These are phyloP conservation scores for Rhodophaea formosa DNA, from an alignment of 2,888 invertebrate species.

Conservation along the genomic window DNA sequence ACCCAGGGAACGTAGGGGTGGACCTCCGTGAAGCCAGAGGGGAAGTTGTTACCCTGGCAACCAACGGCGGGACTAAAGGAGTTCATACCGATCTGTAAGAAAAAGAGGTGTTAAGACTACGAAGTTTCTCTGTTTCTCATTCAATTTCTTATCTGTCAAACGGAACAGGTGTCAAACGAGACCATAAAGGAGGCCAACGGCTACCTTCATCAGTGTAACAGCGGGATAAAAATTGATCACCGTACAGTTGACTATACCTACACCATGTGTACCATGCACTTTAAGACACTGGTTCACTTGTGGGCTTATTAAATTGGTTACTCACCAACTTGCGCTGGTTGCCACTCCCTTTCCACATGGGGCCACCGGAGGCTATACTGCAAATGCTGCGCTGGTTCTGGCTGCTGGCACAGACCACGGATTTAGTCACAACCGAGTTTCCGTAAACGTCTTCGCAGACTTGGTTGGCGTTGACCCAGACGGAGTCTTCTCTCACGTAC, in stretches of 20 bases:
- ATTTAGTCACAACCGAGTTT: conserved; percentile 26
- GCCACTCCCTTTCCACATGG: conserved; percentile 33
- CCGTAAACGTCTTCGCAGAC: conserved; percentile 32
- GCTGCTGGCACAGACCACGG: conserved; percentile 37
- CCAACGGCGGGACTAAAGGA: conserved; percentile 28
- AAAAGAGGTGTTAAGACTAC: not conserved
- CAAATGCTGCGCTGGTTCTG: conserved; percentile 37
- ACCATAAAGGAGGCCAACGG: no score
- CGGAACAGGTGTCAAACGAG: no score
- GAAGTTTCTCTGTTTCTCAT: no score
- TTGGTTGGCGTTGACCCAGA: conserved; percentile 38
- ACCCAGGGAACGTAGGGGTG: conserved; percentile 37
- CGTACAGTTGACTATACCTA: no score
- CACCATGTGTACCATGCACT: no score
- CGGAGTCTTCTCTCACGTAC: conserved; percentile 32
- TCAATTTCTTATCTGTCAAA: no score
- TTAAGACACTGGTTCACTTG: no score
- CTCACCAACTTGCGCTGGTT: conserved; percentile 35
- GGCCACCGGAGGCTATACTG: conserved; percentile 46
- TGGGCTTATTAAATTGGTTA: not conserved
- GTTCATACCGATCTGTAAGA: conserved; percentile 24
- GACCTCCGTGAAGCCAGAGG: conserved; percentile 38
- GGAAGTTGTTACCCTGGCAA: conserved; percentile 32
- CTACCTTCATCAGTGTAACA: no score
- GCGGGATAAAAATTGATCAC: no score